Percentiles rank a stretch among this genome's conserved stretches.
These are phyloP conservation scores for Heteromormyrus szaboi DNA, from an alignment of 2,797 vertebrate genomes.

Conservation along the genomic window DNA sequence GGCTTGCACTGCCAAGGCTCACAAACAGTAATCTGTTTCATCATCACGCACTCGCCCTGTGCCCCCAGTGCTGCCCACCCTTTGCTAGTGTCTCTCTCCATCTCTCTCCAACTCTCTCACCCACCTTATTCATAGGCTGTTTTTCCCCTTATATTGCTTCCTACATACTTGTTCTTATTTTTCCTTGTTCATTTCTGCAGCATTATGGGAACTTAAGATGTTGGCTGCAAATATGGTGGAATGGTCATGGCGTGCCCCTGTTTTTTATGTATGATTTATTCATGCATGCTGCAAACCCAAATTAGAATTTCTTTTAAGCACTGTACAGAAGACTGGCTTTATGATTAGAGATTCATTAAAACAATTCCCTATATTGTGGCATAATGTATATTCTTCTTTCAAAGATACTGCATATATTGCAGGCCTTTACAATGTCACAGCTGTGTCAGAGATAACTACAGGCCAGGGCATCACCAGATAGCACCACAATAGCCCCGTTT, in stretches of 20 bases:
- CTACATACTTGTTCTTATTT: neutral
- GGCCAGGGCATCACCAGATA: neutral
- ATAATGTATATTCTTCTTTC: neutral
- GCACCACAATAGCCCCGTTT: neutral
- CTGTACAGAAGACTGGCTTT: neutral
- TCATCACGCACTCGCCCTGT: neutral
- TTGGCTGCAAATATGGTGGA: too few relatives aligned
- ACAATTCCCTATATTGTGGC: neutral
- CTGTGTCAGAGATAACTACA: neutral
- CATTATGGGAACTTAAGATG: neutral
- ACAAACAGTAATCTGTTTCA: conserved; percentile 23
- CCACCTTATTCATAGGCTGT: neutral
- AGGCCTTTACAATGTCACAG: neutral
- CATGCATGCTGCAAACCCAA: neutral
- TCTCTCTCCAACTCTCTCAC: neutral
- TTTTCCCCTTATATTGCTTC: neutral
- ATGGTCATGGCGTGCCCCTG: neutral
- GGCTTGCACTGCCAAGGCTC: conserved; percentile 40
- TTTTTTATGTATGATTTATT: neutral
- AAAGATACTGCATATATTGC: neutral
- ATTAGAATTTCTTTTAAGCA: neutral
- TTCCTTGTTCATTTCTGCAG: neutral
- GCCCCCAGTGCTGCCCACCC: neutral
- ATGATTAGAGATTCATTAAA: neutral
- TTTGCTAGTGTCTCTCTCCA: neutral